Evolutionary conservation across 2,797 vertebrate species (phyloP).

Genomic region (Dermochelys coriacea): DNA sequence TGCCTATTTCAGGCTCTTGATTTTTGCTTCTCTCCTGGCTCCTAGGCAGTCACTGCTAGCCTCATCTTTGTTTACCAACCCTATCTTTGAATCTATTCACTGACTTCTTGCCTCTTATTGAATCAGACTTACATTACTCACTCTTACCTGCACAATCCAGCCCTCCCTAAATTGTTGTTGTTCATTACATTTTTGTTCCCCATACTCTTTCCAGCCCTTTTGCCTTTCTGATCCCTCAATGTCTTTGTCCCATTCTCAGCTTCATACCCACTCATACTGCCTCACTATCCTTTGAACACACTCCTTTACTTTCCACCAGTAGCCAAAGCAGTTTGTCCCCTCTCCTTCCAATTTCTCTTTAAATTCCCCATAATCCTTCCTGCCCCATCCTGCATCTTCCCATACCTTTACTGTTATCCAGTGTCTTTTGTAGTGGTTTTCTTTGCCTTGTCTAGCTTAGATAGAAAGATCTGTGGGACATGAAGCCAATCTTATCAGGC

Average conservation of each 20-base stretch:
- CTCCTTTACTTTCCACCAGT: background rate
- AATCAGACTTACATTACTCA: background rate
- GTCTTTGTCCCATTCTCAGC: background rate
- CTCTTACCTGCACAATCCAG: background rate
- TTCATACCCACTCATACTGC: background rate
- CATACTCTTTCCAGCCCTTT: background rate
- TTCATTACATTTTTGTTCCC: background rate
- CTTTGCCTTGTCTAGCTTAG: slow-evolving; percentile 30
- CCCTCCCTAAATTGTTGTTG: background rate
- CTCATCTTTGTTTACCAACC: background rate
- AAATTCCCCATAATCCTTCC: background rate
- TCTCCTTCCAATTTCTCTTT: background rate
- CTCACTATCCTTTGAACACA: background rate
- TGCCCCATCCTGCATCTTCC: background rate
- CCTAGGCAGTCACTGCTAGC: background rate
- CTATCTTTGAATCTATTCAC: background rate
- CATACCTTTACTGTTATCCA: background rate
- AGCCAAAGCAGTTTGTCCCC: background rate
- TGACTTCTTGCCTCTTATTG: background rate
- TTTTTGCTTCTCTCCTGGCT: background rate
- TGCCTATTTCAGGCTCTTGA: background rate
- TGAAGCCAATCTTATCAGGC: background rate
- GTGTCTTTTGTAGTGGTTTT: background rate
- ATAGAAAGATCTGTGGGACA: slow-evolving; percentile 31
- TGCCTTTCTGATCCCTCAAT: background rate